Base-by-base conservation (phyloP, 2,888 invertebrate genomes). In the Cerceris ruficornis region DNA sequence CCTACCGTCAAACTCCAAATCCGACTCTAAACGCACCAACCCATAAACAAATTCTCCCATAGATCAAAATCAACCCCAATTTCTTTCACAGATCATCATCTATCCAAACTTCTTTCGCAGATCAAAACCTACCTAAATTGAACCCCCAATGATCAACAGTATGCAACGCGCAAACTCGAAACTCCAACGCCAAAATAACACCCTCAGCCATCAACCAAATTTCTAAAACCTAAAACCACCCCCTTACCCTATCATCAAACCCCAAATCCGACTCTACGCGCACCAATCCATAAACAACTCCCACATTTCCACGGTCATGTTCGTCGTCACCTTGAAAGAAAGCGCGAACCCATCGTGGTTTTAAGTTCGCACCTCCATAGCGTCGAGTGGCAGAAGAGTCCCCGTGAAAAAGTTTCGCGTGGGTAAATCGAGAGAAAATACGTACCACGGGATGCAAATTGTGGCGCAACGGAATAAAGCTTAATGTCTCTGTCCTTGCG, bases 401-500 rank as follows among this genome's bases (percentile, higher is more conserved):
- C 14, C 17, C 59, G 61, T 42, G 65, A 43, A 58, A 28, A 74
- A 69, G 67, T 60, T 62, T n/a, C 17, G 66, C 68, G 81, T 74
- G 74, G 81, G 77, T 66, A 70, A 69, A 15, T 28, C 17, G 49
- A 17, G 57, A 64, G 69, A 69, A 39, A 69, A 71, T 70, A 69
- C 60, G 69, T 61, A 60, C 61, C 41, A 8, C 66, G 39, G 64
- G 64, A 75, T 65, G 70, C 46, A 74, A 84, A 79, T 71, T 15
- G 65, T 64, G 61, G 57, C 73, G 79, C 72, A 60, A 72, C 62
- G 67, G 66, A 69, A 67, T 65, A 57, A 65, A 77, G 59, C 61
- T 80, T 75, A 69, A 84, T 57, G 82, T 80, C 84, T 75, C 59
- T 72, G 79, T 83, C 73, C 84, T 83, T 80, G 75, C 61, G 62